A percentile compares a stretch with the other conserved stretches of the same genome.
Conservation (phyloP, 2,888 invertebrate species). For the Cosmia trapezina region DNA sequence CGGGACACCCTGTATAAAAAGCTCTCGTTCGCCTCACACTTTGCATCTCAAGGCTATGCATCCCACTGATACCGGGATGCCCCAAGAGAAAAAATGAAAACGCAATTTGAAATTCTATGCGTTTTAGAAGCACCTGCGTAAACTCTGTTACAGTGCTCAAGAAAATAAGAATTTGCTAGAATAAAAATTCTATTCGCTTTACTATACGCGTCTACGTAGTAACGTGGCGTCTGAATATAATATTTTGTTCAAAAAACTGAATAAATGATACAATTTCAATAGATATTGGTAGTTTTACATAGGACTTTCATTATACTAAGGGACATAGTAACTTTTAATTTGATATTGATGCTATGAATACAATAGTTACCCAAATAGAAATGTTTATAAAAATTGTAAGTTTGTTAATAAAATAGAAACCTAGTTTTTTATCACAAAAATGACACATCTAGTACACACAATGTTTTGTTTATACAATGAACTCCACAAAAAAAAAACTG, state of each 20-base stretch:
- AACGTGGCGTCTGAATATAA: conserved; percentile 37
- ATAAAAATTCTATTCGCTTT: conserved; percentile 55
- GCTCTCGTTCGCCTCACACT: conserved; percentile 85
- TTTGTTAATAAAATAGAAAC: neutral
- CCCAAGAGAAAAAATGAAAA: conserved; percentile 88
- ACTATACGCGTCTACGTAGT: conserved; percentile 40
- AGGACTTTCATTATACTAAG: neutral
- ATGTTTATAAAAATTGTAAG: neutral
- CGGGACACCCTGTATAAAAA: too few relatives aligned
- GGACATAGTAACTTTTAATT: neutral
- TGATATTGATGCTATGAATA: neutral
- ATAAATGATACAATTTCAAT: conserved; percentile 25
- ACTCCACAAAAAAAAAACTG: neutral
- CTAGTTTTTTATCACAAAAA: neutral
- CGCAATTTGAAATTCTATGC: conserved; percentile 89
- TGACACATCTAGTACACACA: neutral
- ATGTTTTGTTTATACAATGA: too few relatives aligned
- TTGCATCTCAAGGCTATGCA: conserved; percentile 90
- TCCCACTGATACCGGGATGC: conserved; percentile 86
- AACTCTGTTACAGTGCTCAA: conserved; percentile 67
- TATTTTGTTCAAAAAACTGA: conserved; percentile 33
- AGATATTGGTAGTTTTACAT: conserved; percentile 15
- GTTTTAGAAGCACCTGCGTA: conserved; percentile 84
- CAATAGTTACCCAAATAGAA: neutral
- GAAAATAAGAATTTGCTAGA: conserved; percentile 64